Percentiles rank a stretch among this genome's conserved stretches.
phyloP scores from a whole-genome alignment of 2,797 vertebrate species.

The Clarias fuscus region DNA sequence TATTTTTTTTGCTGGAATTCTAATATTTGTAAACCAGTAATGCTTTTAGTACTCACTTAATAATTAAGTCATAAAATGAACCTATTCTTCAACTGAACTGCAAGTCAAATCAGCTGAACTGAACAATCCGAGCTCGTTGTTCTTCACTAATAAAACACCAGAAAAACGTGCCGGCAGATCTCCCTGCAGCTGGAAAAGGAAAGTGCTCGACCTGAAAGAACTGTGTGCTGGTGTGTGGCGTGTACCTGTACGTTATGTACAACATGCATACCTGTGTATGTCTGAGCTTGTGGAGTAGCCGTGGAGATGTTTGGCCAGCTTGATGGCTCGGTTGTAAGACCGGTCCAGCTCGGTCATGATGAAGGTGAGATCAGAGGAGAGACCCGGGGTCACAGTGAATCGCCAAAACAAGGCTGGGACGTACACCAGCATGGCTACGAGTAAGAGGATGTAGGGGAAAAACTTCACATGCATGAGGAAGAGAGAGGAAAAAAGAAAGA shows the following conservation, averaged over 20 bases:
- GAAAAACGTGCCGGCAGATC: background rate
- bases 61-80: too few relatives aligned
- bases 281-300: constrained; percentile 4
- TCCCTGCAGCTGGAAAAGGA: background rate
- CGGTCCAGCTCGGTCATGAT: constrained; percentile 95
- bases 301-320: constrained; percentile 78
- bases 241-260: background rate
- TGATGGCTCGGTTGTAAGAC: constrained; percentile 89
- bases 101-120: background rate
- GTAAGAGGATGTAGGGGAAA: constrained; percentile 91
- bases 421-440: constrained; percentile 87
- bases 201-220: background rate
- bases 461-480: constrained; percentile 71
- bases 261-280: constrained; percentile 30
- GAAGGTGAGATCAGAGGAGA: constrained; percentile 90
- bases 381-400: constrained; percentile 82
- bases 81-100: background rate
- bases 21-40: too few relatives aligned
- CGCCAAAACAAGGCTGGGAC: constrained; percentile 88
- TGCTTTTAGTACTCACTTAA: too few relatives aligned
- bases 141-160: background rate
- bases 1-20: too few relatives aligned
- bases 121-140: background rate
- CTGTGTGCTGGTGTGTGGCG: background rate
- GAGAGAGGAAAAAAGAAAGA: background rate